Conservation (phyloP, 2,797 vertebrate species). For the Pseudochirops cupreus region DNA sequence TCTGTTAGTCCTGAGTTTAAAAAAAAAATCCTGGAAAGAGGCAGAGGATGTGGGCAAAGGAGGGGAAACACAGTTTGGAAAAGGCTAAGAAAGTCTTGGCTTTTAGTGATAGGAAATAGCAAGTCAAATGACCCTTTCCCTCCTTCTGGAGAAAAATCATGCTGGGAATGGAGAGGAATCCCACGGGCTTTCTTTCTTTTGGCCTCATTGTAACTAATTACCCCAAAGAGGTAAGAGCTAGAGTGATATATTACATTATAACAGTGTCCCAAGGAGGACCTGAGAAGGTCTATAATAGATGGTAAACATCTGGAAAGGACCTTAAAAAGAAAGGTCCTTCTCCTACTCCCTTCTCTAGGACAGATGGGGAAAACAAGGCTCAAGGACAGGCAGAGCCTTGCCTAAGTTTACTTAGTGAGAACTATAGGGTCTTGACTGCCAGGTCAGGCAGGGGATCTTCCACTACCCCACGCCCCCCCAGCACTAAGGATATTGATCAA, state of each 20-base stretch:
- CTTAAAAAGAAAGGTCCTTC: slow-evolving; percentile 15
- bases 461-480: not conserved
- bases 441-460: not conserved
- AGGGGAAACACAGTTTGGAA: not conserved
- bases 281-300: not conserved
- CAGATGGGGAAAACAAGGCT: not conserved
- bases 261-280: not conserved
- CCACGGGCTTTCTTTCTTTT: not conserved
- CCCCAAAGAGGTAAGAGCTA: not conserved
- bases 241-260: not conserved
- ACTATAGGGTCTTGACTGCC: not conserved
- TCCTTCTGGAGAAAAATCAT: not conserved
- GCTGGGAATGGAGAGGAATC: not conserved
- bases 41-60: not conserved
- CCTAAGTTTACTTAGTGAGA: slow-evolving; percentile 36
- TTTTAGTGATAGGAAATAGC: not conserved
- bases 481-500: not conserved
- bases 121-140: not conserved
- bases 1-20: not conserved
- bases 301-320: slow-evolving; percentile 1
- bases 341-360: not conserved
- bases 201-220: not conserved
- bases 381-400: slow-evolving; percentile 8
- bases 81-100: not conserved
- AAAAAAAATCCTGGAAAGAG: not conserved